phyloP scores from a whole-genome alignment of 2,797 vertebrate species.

The Eulemur coronatus region DNA sequence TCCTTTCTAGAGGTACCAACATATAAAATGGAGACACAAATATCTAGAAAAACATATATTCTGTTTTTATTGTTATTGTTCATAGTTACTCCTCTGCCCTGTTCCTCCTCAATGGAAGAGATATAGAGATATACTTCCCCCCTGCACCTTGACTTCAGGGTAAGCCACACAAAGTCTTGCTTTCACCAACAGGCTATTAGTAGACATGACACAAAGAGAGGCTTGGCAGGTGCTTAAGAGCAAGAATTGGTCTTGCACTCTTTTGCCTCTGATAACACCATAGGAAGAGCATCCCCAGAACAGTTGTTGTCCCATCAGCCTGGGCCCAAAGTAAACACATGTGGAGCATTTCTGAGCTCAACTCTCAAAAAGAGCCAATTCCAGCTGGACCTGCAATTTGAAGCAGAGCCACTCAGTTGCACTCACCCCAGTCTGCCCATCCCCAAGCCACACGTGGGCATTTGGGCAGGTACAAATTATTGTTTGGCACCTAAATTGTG shows the following conservation, averaged over 20 bases:
- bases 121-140: background rate
- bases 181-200: background rate
- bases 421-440: background rate
- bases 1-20: background rate
- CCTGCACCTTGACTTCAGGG: background rate
- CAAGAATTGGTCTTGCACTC: background rate
- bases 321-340: background rate
- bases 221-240: background rate
- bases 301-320: background rate
- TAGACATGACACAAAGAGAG: background rate
- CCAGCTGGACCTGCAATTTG: background rate
- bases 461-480: background rate
- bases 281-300: background rate
- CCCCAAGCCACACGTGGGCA: background rate
- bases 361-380: background rate
- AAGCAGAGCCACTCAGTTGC: background rate
- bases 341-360: background rate
- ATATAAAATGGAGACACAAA: background rate
- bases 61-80: background rate
- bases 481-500: background rate
- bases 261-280: background rate
- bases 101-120: background rate
- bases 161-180: background rate
- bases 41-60: background rate
- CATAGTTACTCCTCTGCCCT: background rate